These are phyloP conservation scores for Oenanthe melanoleuca DNA, from an alignment of 2,113 vertebrate genomes.

Conservation along the genomic window DNA sequence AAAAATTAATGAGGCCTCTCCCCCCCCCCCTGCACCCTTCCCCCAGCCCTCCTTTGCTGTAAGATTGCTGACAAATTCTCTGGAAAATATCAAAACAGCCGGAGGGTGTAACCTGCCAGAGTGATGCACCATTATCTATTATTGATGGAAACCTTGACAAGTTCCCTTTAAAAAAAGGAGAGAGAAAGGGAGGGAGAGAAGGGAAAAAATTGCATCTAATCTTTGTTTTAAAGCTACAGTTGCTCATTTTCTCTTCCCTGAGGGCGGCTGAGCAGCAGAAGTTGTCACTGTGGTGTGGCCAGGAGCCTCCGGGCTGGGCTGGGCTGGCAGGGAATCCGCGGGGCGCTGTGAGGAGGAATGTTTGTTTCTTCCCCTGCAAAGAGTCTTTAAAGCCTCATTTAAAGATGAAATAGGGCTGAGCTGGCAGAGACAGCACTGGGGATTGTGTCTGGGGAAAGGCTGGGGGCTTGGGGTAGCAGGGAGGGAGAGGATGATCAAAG, in stretches of 20 bases:
- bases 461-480: not conserved
- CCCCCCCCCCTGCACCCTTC: not conserved
- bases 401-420: constrained; percentile 29
- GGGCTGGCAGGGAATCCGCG: not conserved
- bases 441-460: not conserved
- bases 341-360: not conserved
- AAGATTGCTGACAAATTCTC: constrained; percentile 79
- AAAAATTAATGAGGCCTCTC: constrained; percentile 73
- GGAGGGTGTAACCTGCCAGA: constrained; percentile 78
- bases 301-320: not conserved
- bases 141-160: constrained; percentile 81
- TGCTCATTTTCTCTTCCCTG: not conserved
- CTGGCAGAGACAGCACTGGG: not conserved
- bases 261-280: not conserved
- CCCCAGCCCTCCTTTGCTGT: constrained; percentile 47
- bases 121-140: constrained; percentile 77
- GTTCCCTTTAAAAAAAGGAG: constrained; percentile 69
- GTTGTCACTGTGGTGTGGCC: not conserved
- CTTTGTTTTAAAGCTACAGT: constrained; percentile 68
- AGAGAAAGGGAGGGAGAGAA: not conserved
- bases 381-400: not conserved
- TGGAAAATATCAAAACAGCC: constrained; percentile 83
- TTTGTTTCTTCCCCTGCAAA: not conserved
- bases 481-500: not conserved
- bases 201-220: constrained; percentile 36